Base-by-base conservation (phyloP, 2,888 invertebrate species). In the Phaonia tiefii region DNA sequence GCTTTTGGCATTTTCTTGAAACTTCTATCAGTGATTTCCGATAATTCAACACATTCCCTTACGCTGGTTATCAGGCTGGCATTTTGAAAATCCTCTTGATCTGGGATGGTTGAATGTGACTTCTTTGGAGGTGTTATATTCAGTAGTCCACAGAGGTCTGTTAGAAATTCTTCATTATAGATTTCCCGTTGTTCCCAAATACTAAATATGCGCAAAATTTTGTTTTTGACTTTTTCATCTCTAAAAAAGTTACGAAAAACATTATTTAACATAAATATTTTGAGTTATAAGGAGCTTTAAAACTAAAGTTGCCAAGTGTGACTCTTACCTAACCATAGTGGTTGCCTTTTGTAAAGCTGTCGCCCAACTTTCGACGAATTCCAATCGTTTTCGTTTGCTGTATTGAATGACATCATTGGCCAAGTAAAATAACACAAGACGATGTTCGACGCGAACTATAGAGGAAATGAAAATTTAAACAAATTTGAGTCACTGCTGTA, bases 331-430 rank as follows among this genome's bases (percentile, higher is more conserved):
- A 87, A 97, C 97, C 93, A 96, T 93, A 20, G 96, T 95, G 7
- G 97, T 96, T 2, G 98, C 98, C 88, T 97, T 95, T 89, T 97
- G 97, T 70, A 99, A 92, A 76, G 97, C 96, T 46, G 96, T 96
- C 46, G 97, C 97, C 96, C 98, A 99, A 86, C 97, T 96, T 85
- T 97, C 97, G 13, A 97, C 96, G 90, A 96, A 97, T 84, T 97
- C 96, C 88, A 95, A 95, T 81, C 95, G 96, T 90, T 98, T 98
- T 85, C 97, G 92, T 89, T 98, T 98, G 83, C 98, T 97, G 90
- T 98, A 98, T 90, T 99, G 99, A 85, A 99, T 97, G 71, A 99
- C 98, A 93, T 99, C 99, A 91, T 99, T 99, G 17, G 98, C 98
- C 88, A 99, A 92, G 91, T 99, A 98, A 90, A 99, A 98, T 56